phyloP scores from a whole-genome alignment of 2,888 invertebrate genomes.

The Schizotus pectinicornis region DNA sequence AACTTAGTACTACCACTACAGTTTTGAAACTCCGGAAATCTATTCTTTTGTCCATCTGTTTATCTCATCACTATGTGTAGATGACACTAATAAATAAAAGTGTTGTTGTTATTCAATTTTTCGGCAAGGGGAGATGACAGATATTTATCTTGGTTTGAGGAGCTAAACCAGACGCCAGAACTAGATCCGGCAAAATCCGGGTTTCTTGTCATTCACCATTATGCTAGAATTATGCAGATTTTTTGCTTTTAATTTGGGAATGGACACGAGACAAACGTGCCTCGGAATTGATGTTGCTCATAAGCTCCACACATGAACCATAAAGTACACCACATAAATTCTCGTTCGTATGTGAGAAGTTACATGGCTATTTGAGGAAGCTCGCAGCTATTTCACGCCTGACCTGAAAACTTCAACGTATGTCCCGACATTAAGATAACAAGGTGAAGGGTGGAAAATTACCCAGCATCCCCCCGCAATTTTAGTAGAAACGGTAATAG shows the following conservation, averaged over 20 bases:
- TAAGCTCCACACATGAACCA: background rate
- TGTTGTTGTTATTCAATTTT: constrained; percentile 9
- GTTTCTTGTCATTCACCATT: too few relatives aligned
- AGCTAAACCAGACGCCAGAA: too few relatives aligned
- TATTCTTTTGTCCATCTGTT: too few relatives aligned
- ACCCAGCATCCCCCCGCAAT: too few relatives aligned
- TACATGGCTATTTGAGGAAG: constrained; percentile 12
- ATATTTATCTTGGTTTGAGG: too few relatives aligned
- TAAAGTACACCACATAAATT: constrained; percentile 5
- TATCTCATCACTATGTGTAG: background rate
- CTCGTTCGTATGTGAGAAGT: constrained; percentile 7
- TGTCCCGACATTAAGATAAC: constrained; percentile 13
- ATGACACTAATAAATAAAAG: background rate
- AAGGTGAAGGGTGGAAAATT: constrained; percentile 1
- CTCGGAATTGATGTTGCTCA: background rate
- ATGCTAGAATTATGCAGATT: background rate
- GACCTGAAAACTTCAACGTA: constrained; percentile 12
- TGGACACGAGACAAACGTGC: background rate
- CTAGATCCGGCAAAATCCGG: too few relatives aligned
- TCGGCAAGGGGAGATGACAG: background rate
- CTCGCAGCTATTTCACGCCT: constrained; percentile 12
- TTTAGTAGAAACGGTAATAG: too few relatives aligned
- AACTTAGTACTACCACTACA: too few relatives aligned
- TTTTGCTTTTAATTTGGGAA: constrained; percentile 6
- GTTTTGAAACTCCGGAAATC: too few relatives aligned